A percentile compares a stretch with the other conserved stretches of the same genome.
These are phyloP conservation scores for Carassius gibelio DNA, from an alignment of 2,113 vertebrate species.

Conservation along the genomic window DNA sequence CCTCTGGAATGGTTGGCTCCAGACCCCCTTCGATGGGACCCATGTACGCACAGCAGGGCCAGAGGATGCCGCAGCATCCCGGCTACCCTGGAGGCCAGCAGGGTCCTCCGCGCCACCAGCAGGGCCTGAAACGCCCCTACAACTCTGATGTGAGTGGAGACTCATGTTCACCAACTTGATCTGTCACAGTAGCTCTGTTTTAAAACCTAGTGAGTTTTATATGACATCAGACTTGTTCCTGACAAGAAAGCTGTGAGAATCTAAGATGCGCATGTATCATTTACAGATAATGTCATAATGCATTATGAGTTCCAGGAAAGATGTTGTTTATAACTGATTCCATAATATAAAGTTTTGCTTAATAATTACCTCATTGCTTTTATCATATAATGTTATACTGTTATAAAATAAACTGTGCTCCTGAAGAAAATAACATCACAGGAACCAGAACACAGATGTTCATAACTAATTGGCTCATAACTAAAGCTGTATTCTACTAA, in stretches of 20 bases:
- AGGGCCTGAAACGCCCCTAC: constrained; percentile 85
- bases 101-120: constrained; percentile 71
- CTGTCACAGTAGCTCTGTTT: not conserved
- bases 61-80: constrained; percentile 84
- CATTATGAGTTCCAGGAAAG: too few species aligned
- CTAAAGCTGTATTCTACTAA: too few species aligned
- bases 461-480: too few species aligned
- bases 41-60: constrained; percentile 79
- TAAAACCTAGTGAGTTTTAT: not conserved
- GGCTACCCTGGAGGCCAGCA: constrained; percentile 82
- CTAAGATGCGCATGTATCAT: not conserved
- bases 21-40: constrained; percentile 72
- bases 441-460: too few species aligned
- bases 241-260: not conserved
- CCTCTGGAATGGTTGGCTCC: constrained; percentile 79
- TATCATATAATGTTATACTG: too few species aligned
- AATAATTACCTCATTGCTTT: too few species aligned
- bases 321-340: too few species aligned
- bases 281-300: too few species aligned
- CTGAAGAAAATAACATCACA: too few species aligned
- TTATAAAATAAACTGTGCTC: too few species aligned
- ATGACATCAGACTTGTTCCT: not conserved
- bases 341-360: too few species aligned
- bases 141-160: constrained; percentile 80
- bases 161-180: not conserved